phyloP scores from a whole-genome alignment of 1,140 invertebrate species.

The Dreissena polymorpha region DNA sequence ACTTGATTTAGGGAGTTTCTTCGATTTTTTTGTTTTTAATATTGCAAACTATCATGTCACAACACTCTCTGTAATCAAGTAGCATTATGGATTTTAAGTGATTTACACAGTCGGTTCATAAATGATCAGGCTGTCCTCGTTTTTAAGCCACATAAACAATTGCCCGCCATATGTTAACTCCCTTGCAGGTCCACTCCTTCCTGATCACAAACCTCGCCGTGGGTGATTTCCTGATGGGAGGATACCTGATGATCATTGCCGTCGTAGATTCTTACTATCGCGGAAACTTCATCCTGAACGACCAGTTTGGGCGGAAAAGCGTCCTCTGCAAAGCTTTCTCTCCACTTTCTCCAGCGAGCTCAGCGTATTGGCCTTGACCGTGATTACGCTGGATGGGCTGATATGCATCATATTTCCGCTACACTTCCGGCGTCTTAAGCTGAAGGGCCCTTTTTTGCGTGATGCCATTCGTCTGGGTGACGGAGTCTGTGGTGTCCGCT shows the following conservation, averaged over 20 bases:
- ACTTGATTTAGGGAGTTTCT: too few relatives aligned
- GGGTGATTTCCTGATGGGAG: conserved; percentile 83
- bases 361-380: conserved; percentile 84
- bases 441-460: conserved; percentile 78
- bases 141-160: too few relatives aligned
- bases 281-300: conserved; percentile 82
- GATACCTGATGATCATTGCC: conserved; percentile 82
- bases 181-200: conserved; percentile 82
- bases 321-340: conserved; percentile 82
- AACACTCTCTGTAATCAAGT: too few relatives aligned
- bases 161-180: too few relatives aligned
- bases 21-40: too few relatives aligned
- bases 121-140: too few relatives aligned
- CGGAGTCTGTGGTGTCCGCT: conserved; percentile 79
- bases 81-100: too few relatives aligned
- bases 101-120: too few relatives aligned
- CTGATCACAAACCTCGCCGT: conserved; percentile 85
- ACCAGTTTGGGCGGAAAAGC: conserved; percentile 81
- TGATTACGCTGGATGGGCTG: conserved; percentile 83
- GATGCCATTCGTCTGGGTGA: conserved; percentile 81
- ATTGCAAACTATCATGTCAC: too few relatives aligned
- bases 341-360: conserved; percentile 86
- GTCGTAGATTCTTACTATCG: conserved; percentile 81
- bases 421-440: conserved; percentile 76
- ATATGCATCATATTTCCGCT: conserved; percentile 83